Conservation (phyloP, 2,113 vertebrate species). For the Dipodomys spectabilis region DNA sequence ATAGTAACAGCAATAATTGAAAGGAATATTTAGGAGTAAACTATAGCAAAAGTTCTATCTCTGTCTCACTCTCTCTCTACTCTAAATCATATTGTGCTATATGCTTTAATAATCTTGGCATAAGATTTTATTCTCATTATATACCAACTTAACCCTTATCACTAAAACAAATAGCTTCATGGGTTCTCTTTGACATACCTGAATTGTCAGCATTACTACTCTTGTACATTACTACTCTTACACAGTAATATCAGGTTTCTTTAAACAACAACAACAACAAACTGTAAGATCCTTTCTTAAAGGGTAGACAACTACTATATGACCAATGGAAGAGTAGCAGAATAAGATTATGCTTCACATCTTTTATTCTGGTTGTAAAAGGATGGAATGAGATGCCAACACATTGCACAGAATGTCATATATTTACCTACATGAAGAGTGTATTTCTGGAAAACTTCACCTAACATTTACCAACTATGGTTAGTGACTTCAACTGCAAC, state of each 20-base stretch:
- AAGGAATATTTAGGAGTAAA: background rate
- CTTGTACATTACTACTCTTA: too few species aligned
- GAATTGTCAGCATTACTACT: too few species aligned
- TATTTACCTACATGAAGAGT: background rate
- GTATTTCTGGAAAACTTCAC: background rate
- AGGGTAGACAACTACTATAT: background rate
- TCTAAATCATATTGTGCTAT: background rate
- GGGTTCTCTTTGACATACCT: too few species aligned
- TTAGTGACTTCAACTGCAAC: background rate
- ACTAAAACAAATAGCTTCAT: background rate
- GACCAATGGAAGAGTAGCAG: background rate
- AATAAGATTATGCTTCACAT: background rate
- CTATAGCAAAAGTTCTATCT: background rate
- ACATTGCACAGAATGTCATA: background rate
- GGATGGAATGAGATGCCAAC: background rate
- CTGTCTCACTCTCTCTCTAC: too few species aligned
- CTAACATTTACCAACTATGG: background rate
- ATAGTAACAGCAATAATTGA: background rate
- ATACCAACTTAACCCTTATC: background rate
- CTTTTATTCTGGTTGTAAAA: background rate
- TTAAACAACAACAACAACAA: too few species aligned
- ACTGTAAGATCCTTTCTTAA: background rate
- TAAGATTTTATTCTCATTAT: background rate
- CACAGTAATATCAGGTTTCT: too few species aligned
- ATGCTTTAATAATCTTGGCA: background rate